These are phyloP conservation scores for Jaculus jaculus DNA, from an alignment of 2,113 vertebrate species.

Conservation along the genomic window DNA sequence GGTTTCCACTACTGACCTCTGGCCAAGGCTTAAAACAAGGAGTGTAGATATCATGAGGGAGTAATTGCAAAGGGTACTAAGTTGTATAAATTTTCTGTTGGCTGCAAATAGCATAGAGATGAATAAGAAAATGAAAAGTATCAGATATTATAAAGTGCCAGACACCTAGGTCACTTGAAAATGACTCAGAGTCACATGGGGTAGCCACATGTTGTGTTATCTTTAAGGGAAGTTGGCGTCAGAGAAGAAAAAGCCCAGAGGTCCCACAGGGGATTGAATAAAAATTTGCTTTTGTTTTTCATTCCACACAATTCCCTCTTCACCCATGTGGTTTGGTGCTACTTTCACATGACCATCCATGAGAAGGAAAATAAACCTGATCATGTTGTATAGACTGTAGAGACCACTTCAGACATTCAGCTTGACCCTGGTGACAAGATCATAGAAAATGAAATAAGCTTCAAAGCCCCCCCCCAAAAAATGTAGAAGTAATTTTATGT, in stretches of 20 bases:
- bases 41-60: not conserved
- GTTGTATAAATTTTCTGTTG: not conserved
- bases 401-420: not conserved
- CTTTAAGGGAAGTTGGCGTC: not conserved
- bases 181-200: not conserved
- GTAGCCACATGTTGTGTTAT: not conserved
- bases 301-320: constrained; percentile 20
- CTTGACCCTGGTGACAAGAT: not conserved
- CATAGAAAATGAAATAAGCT: not conserved
- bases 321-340: not conserved
- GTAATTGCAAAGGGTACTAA: not conserved
- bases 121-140: not conserved
- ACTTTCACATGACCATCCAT: not conserved
- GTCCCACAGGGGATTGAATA: not conserved
- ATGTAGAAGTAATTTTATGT: not conserved
- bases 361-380: not conserved
- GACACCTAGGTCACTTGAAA: not conserved
- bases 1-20: not conserved
- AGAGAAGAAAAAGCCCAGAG: not conserved
- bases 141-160: not conserved
- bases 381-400: not conserved
- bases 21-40: not conserved
- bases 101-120: not conserved
- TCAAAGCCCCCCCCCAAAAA: constrained; percentile 7
- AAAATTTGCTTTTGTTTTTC: constrained; percentile 9